phyloP scores from a whole-genome alignment of 64 coral and sea anemone genomes.

The Acropora tenuis region DNA sequence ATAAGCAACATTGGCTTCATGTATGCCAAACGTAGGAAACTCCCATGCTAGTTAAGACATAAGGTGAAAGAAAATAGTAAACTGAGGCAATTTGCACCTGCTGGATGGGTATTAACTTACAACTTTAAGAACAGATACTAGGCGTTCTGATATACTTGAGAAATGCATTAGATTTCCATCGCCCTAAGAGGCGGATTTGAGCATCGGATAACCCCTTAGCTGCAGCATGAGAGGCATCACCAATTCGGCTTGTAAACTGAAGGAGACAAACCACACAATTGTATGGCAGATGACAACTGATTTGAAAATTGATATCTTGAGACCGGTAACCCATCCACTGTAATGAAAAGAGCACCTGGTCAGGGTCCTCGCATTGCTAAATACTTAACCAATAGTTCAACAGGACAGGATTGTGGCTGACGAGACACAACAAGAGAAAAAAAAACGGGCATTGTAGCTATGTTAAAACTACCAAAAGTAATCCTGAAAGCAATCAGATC shows the following conservation, averaged over 20 bases:
- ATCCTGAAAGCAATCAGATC: slow-evolving; percentile 17
- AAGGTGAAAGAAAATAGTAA: too few species aligned
- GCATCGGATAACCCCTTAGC: slow-evolving; percentile 20
- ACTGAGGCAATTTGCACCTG: too few species aligned
- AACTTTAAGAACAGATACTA: background rate
- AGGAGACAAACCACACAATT: slow-evolving; percentile 11
- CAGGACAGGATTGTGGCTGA: slow-evolving; percentile 31
- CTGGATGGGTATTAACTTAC: too few species aligned
- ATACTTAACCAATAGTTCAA: slow-evolving; percentile 20
- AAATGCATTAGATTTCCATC: slow-evolving; percentile 43
- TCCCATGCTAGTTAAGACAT: too few species aligned
- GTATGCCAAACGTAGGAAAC: too few species aligned
- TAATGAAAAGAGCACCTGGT: slow-evolving; percentile 20
- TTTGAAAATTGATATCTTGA: background rate
- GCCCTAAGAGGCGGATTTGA: background rate
- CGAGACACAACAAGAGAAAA: slow-evolving; percentile 26
- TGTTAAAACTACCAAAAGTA: slow-evolving; percentile 70
- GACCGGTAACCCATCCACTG: slow-evolving; percentile 9
- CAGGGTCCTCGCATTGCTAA: slow-evolving; percentile 3
- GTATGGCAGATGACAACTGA: background rate
- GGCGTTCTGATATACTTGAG: background rate
- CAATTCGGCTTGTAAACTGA: slow-evolving; percentile 36
- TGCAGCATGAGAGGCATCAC: background rate
- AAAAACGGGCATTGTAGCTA: slow-evolving; percentile 47
- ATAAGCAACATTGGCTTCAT: too few species aligned